These are phyloP conservation scores for Rhinella marina DNA, from an alignment of 2,797 vertebrate genomes.

Conservation along the genomic window DNA sequence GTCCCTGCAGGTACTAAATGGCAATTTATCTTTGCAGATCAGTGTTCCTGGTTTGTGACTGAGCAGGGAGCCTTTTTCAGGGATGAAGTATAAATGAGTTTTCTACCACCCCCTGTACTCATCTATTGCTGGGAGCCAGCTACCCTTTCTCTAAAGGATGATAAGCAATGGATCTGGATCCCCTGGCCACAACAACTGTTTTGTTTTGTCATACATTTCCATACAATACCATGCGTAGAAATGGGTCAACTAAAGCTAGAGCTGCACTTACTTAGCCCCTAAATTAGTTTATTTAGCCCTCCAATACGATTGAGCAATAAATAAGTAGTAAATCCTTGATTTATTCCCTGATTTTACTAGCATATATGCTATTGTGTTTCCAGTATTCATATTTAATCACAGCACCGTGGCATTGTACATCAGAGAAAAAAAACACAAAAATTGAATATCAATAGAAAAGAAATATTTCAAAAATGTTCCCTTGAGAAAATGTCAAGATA, in stretches of 20 bases:
- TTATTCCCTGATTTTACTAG: neutral
- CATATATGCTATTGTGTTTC: neutral
- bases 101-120: neutral
- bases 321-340: neutral
- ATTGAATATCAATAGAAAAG: neutral
- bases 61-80: neutral
- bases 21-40: neutral
- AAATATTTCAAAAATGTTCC: neutral
- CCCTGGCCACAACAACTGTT: neutral
- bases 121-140: neutral
- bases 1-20: neutral
- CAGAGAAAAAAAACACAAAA: neutral
- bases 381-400: neutral
- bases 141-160: neutral
- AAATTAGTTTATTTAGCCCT: neutral
- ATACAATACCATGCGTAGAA: neutral
- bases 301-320: neutral
- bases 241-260: neutral
- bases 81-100: neutral
- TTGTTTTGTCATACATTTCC: neutral
- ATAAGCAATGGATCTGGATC: neutral
- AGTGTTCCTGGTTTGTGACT: neutral
- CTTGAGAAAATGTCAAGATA: conserved; percentile 23
- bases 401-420: neutral
- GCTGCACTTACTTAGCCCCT: neutral